Percentiles rank a stretch among this genome's conserved stretches.
These are phyloP conservation scores for Epinotia ramella DNA, from an alignment of 2,888 invertebrate genomes.

Conservation along the genomic window DNA sequence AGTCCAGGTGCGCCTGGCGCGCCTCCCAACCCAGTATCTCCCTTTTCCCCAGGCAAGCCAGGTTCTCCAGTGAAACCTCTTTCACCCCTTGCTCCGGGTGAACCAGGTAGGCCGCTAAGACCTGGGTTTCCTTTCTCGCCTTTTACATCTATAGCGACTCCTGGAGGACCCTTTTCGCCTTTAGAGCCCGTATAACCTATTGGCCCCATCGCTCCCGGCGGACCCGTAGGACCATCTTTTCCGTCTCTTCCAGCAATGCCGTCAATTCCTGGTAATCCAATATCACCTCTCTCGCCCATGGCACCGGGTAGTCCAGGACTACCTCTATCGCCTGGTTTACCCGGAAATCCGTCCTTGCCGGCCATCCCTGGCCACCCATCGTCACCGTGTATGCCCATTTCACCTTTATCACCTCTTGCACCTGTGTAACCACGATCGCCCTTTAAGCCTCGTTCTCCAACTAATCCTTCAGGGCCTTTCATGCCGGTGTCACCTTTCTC, in stretches of 20 bases:
- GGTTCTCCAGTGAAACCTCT: constrained; percentile 85
- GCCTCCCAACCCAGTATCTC: constrained; percentile 86
- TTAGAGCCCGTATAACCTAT: constrained; percentile 77
- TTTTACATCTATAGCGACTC: constrained; percentile 87
- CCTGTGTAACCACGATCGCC: constrained; percentile 87
- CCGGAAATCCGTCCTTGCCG: constrained; percentile 78
- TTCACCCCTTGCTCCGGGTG: constrained; percentile 86
- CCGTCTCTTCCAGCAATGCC: constrained; percentile 86
- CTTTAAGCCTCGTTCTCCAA: constrained; percentile 78
- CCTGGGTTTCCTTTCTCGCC: constrained; percentile 92
- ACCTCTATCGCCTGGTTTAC: constrained; percentile 87
- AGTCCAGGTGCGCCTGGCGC: constrained; percentile 79
- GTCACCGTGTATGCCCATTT: constrained; percentile 83
- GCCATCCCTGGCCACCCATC: constrained; percentile 87
- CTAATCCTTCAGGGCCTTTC: constrained; percentile 81
- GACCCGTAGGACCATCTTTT: constrained; percentile 90
- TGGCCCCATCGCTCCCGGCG: constrained; percentile 42
- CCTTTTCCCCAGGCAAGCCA: constrained; percentile 86
- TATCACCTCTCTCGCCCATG: constrained; percentile 89
- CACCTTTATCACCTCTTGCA: constrained; percentile 85
- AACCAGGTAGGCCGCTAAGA: constrained; percentile 88
- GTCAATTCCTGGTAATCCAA: constrained; percentile 87
- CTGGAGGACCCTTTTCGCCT: constrained; percentile 91
- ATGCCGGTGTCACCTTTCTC: constrained; percentile 85
- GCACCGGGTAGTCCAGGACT: constrained; percentile 86